phyloP scores from a whole-genome alignment of 2,888 invertebrate genomes.

The Phyllotreta striolata region DNA sequence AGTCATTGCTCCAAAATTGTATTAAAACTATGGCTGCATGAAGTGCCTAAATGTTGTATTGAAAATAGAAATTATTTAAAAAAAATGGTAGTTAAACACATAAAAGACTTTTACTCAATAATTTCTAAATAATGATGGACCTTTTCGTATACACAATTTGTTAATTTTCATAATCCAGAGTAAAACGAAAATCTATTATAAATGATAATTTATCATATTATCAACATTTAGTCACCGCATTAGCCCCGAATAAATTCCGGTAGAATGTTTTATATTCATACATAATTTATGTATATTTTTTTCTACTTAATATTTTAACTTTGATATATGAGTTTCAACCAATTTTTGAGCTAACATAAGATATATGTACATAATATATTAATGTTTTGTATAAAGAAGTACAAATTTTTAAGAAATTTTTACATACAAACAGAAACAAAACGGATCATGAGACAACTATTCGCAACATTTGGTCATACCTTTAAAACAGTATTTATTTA shows the following conservation, averaged over 20 bases:
- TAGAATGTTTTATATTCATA: no score
- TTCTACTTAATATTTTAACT: conserved; percentile 3
- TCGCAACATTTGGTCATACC: conserved; percentile 8
- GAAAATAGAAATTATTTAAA: neutral
- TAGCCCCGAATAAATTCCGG: no score
- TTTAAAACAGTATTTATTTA: conserved; percentile 8
- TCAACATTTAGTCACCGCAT: no score
- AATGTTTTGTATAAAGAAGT: conserved; percentile 12
- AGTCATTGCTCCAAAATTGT: conserved; percentile 63
- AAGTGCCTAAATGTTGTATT: neutral
- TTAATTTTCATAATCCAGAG: no score
- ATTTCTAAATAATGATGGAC: neutral
- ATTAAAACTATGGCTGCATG: conserved; percentile 31
- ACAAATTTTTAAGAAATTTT: conserved; percentile 10
- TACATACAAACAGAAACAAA: conserved; percentile 1
- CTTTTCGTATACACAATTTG: no score
- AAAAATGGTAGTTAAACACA: neutral
- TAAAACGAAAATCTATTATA: no score
- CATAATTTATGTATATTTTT: conserved; percentile 4
- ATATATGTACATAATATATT: neutral
- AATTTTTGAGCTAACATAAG: conserved; percentile 31
- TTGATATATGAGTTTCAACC: conserved; percentile 29
- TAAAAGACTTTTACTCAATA: neutral
- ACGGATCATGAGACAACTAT: conserved; percentile 2
- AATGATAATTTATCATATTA: no score